A percentile compares a stretch with the other conserved stretches of the same genome.
These are phyloP conservation scores for Chrysopa pallens DNA, from an alignment of 1,140 invertebrate species.

Conservation along the genomic window DNA sequence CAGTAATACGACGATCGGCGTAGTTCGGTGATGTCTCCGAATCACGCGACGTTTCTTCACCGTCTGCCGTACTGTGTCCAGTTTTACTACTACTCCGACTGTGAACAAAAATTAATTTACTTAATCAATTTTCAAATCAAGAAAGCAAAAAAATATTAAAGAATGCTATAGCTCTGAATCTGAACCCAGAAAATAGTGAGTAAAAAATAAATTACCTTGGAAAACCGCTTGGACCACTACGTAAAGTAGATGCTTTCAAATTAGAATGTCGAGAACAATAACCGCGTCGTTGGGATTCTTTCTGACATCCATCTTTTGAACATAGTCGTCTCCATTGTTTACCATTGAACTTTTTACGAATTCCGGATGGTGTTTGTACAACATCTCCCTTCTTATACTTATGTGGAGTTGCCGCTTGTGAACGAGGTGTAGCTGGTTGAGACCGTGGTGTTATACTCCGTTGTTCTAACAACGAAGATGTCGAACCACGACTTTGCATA, in stretches of 20 bases:
- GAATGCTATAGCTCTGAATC: too few species aligned
- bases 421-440: slow-evolving; percentile 75
- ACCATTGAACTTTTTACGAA: slow-evolving; percentile 97
- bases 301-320: slow-evolving; percentile 88
- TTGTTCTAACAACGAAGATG: slow-evolving; percentile 62
- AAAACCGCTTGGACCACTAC: slow-evolving; percentile 19
- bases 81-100: slow-evolving; percentile 24
- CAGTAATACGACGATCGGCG: slow-evolving; percentile 45
- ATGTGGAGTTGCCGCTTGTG: slow-evolving; percentile 81
- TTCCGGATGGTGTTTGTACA: slow-evolving; percentile 87
- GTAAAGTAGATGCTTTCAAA: slow-evolving; percentile 50
- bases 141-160: too few species aligned
- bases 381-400: slow-evolving; percentile 99
- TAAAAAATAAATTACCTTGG: slow-evolving; percentile 13
- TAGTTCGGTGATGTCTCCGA: slow-evolving; percentile 75
- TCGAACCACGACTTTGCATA: slow-evolving; percentile 76
- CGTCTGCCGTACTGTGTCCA: slow-evolving; percentile 42
- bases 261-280: slow-evolving; percentile 93
- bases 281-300: slow-evolving; percentile 91
- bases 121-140: too few species aligned
- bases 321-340: slow-evolving; percentile 97
- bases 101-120: neutral
- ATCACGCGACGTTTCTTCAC: slow-evolving; percentile 77
- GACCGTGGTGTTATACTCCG: slow-evolving; percentile 68
- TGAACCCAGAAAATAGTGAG: neutral